Base-by-base conservation (phyloP, 2,797 vertebrate species). In the Ctenosaura bakeri region DNA sequence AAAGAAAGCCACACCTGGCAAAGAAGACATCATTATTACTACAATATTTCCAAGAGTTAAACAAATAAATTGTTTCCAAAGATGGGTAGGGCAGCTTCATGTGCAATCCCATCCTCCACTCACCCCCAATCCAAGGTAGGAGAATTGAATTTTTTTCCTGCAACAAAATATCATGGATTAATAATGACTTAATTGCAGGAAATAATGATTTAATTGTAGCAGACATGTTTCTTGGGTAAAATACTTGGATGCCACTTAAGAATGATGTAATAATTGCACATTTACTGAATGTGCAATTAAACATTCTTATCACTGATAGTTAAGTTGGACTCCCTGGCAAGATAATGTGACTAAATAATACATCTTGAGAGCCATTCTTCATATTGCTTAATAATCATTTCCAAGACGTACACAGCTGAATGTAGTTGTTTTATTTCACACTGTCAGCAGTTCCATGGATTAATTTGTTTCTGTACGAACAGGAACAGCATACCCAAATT, bases 281-380 rank as follows among this genome's bases (percentile, higher is more conserved):
- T 76, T 83, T 83, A 16, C 22, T 76, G n/a, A 74, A 89, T 56
- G n/a, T 54, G 16, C 42, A 71, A 85, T 32, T 71, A 50, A 82
- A 73, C 3, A 26, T 26, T 54, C 1, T 32, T 16, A 59, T 76
- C 29, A n/a, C 12, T 35, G 2, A 14, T 20, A n/a, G 2, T 83
- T 89, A 46, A 59, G 24, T 35, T 22, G 20, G 32, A 52, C 3
- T 77, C 13, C 18, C 38, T n/a, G 20, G 29, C 42, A 77, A 84
- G 59, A 82, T 42, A 64, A 74, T 35, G 46, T 46, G 66, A n/a
- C n/a, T 4, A 29, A 38, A 64, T 62, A 10, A 74, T 78, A 32
- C 38, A 59, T 42, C 54, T 35, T 42, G 7, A 76, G 35, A 59
- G 46, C 54, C 77, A 35, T 62, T 59, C n/a, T 29, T 7, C 14